phyloP scores from a whole-genome alignment of 1,140 invertebrate genomes.

The Neodiprion virginianus region DNA sequence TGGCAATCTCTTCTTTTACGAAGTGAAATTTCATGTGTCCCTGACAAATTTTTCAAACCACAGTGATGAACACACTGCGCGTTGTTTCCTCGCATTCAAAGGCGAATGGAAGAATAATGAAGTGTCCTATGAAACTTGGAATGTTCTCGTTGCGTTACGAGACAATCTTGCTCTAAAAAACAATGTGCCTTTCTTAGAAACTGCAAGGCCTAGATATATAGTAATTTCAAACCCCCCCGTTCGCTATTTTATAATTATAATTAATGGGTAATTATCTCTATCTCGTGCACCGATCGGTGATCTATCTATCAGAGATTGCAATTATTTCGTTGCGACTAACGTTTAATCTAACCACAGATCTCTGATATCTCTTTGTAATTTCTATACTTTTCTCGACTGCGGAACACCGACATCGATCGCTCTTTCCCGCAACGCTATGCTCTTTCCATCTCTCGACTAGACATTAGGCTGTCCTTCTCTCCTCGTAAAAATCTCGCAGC shows the following conservation, averaged over 20 bases:
- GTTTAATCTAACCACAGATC: not conserved
- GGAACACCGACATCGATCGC: slow-evolving; percentile 1
- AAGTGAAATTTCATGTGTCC: not conserved
- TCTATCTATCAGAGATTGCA: not conserved
- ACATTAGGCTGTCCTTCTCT: not conserved
- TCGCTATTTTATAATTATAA: slow-evolving; percentile 5
- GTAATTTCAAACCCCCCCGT: not conserved
- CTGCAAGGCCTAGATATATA: not conserved
- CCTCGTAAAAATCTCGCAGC: not conserved
- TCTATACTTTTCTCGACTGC: not conserved
- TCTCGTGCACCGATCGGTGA: not conserved
- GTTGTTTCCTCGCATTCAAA: not conserved
- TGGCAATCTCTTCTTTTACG: not conserved
- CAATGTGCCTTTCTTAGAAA: slow-evolving; percentile 7
- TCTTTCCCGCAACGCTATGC: not conserved
- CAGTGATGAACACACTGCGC: not conserved
- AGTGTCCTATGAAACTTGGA: not conserved
- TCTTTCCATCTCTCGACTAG: not conserved
- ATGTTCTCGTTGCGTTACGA: not conserved
- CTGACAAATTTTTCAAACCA: not conserved
- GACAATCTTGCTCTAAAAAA: not conserved
- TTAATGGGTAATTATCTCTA: slow-evolving; percentile 7
- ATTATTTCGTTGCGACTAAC: slow-evolving; percentile 1
- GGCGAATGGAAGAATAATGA: not conserved
- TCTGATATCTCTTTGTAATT: not conserved